phyloP scores from a whole-genome alignment of 2,797 vertebrate genomes.

The Choloepus didactylus region DNA sequence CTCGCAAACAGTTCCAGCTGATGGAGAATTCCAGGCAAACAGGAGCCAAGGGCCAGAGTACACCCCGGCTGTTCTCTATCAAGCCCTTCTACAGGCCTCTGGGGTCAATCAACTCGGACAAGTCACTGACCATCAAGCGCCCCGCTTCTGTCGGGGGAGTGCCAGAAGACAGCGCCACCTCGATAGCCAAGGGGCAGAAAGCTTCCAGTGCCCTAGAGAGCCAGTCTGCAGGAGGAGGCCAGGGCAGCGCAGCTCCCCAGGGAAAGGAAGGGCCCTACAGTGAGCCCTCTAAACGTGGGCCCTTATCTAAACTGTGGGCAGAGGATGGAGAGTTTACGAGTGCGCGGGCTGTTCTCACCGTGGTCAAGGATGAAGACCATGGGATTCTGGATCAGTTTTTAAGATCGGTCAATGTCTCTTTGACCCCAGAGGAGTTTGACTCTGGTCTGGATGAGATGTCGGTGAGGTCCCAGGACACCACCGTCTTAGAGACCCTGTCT shows the following conservation, averaged over 20 bases:
- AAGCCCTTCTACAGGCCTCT: slow-evolving; percentile 94
- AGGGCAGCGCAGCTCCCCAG: slow-evolving; percentile 62
- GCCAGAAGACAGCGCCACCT: slow-evolving; percentile 75
- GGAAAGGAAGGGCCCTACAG: slow-evolving; percentile 76
- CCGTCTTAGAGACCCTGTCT: slow-evolving; percentile 92
- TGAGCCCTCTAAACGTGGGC: slow-evolving; percentile 81
- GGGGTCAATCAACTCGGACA: slow-evolving; percentile 86
- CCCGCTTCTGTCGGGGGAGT: slow-evolving; percentile 72
- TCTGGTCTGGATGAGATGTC: slow-evolving; percentile 97
- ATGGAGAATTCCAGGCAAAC: slow-evolving; percentile 89
- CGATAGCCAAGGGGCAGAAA: slow-evolving; percentile 86
- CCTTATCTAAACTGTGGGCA: slow-evolving; percentile 89
- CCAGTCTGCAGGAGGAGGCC: slow-evolving; percentile 71
- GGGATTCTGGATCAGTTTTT: slow-evolving; percentile 90
- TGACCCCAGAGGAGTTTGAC: slow-evolving; percentile 94
- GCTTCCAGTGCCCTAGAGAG: slow-evolving; percentile 83
- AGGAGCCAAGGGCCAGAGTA: slow-evolving; percentile 89
- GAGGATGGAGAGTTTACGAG: slow-evolving; percentile 95
- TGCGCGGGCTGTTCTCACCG: slow-evolving; percentile 93
- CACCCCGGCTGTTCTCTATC: slow-evolving; percentile 94
- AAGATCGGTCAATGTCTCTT: slow-evolving; percentile 87
- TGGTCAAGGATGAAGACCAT: slow-evolving; percentile 94
- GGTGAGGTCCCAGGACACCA: slow-evolving; percentile 96
- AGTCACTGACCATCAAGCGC: slow-evolving; percentile 82
- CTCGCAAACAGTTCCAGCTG: slow-evolving; percentile 96